A percentile compares a stretch with the other conserved stretches of the same genome.
Evolutionary conservation across 35 echinoderm and acorn worm species (phyloP).

Genomic region (Acanthaster planci): DNA sequence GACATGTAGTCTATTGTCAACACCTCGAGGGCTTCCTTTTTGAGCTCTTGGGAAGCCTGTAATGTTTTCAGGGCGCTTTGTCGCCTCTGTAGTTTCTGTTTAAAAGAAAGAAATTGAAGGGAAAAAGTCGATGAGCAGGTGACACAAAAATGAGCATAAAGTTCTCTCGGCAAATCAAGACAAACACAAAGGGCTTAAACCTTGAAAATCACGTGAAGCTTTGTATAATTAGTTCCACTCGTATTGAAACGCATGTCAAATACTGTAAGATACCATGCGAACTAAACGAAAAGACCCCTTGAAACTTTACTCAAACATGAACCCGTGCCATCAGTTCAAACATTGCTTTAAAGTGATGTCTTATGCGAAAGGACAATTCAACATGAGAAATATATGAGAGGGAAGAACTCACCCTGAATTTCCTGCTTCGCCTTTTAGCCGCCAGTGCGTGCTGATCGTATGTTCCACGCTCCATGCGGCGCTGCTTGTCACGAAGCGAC

Average conservation of each 20-base stretch:
- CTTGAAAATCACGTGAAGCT: neutral
- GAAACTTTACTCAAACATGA: too few species aligned
- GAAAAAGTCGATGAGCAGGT: neutral
- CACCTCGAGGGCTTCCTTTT: neutral
- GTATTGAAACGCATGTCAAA: neutral
- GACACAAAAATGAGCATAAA: neutral
- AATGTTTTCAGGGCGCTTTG: neutral
- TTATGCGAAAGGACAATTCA: too few species aligned
- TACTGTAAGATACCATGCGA: neutral
- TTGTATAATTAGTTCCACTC: neutral
- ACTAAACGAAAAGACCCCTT: too few species aligned
- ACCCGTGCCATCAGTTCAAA: too few species aligned
- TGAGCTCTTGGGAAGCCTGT: neutral
- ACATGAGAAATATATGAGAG: too few species aligned
- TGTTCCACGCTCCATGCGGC: neutral
- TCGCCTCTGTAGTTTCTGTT: neutral
- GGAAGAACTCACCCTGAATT: neutral
- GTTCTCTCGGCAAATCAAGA: neutral
- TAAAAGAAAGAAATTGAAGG: neutral
- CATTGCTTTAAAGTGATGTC: too few species aligned
- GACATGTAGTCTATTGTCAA: neutral
- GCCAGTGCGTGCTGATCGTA: neutral
- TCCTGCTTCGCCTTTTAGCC: neutral
- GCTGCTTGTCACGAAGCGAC: neutral
- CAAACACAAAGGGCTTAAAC: neutral